Base-by-base conservation (phyloP, 2,113 vertebrate genomes). In the Otocyon megalotis region DNA sequence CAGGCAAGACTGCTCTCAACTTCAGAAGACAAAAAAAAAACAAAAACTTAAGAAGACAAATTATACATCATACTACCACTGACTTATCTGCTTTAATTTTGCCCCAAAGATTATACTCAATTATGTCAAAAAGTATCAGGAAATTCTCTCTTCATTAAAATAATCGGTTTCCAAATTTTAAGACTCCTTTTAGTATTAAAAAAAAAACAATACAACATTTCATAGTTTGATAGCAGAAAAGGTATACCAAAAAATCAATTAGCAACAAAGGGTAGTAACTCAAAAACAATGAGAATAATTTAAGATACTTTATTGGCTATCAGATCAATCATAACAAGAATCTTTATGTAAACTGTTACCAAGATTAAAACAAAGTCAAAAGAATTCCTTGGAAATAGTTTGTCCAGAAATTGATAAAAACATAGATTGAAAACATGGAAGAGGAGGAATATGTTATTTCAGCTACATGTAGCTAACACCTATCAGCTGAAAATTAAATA, bases 91-190 rank as follows among this genome's bases (percentile, higher is more conserved):
- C 30, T 35, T 96, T 89, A 94, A 89, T 86, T 92, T n/a, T 86
- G 77, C 62, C 81, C 63, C 56, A 80, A 95, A 79, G 8, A 16
- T 86, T 77, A 62, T 53, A 94, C 30, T 92, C 20, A 92, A 43
- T 65, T 88, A 77, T 69, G n/a, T 71, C 43, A 79, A 65, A 5
- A 60, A n/a, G 20, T 58, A 53, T 88, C 43, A 60, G 48, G 30
- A 71, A 96, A 87, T 63, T 81, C 20, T 48, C 74, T 56, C 60
- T 84, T 87, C 26, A 69, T 88, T 94, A 76, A 85, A 97, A 85
- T 83, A 67, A 94, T 15, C 65, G 50, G 13, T 74, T 94, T 94
- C 88, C 16, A 88, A 65, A 91, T 83, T 96, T 90, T 83, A 82
- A 90, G 91, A 37, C 28, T 79, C n/a, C 79, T 58, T 92, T 88